Evolutionary conservation across 2,797 vertebrate species (phyloP).

Genomic region (Sphenopsis melanotis): DNA sequence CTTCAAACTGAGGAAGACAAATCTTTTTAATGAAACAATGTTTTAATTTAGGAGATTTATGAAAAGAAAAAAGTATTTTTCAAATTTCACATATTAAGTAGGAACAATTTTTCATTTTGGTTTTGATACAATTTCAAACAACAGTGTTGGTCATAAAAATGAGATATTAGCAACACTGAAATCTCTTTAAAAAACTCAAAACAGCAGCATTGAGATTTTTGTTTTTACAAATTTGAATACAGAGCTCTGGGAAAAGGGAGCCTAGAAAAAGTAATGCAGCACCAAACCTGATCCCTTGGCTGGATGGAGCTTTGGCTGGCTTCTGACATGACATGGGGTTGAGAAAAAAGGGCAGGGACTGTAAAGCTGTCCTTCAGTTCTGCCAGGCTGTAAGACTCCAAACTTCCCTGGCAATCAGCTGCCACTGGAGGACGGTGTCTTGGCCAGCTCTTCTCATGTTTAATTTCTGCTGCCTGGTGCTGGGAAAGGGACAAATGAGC

Average conservation of each 20-base stretch:
- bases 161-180: not conserved
- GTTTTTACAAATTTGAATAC: not conserved
- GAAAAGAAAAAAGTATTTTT: not conserved
- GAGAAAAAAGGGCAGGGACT: not conserved
- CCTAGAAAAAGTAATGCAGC: not conserved
- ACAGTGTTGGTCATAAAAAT: not conserved
- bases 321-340: not conserved
- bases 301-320: not conserved
- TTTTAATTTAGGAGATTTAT: not conserved
- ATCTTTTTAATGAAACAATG: not conserved
- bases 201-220: not conserved
- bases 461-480: not conserved
- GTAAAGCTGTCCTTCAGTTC: not conserved
- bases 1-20: not conserved
- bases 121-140: not conserved
- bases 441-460: not conserved
- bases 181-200: fast-evolving
- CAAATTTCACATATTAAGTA: not conserved
- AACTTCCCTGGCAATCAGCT: not conserved
- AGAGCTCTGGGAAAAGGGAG: not conserved
- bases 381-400: not conserved
- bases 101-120: not conserved
- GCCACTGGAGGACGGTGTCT: not conserved
- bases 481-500: not conserved
- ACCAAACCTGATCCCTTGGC: not conserved